Evolutionary conservation across 1,140 invertebrate species (phyloP), one percentile per base, ranked within the genome.

Genomic region (Heliconius nattereri): DNA sequence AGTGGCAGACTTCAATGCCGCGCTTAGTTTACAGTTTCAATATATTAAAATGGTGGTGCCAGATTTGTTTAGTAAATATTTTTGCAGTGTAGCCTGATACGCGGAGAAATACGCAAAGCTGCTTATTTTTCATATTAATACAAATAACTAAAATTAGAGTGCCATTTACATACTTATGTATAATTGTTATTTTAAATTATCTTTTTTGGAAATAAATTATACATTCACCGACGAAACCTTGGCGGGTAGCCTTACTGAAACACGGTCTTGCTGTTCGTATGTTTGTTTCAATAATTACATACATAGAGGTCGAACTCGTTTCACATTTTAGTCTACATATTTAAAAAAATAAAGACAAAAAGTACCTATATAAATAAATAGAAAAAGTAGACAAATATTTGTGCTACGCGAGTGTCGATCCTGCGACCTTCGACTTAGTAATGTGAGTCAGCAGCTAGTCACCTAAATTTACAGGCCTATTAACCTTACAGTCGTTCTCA

Each of bases 191-290:
- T 19, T 45, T 6, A 66, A 13, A 29, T 66, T 60, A 23, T 29
- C 26, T 66, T 26, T 66, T 26, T 66, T 23, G 16, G 8, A 66
- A 66, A 66, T 26, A 29, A 66, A 66, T 66, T 6, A 66, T 13
- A 26, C 60, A 66, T 66, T 66, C 60, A 66, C 60, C 23, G 26
- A 3, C 60, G 60, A 29, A 66, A 66, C 26, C 60, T 66, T 66
- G 60, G 60, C 60, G 26, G 23, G 60, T 60, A 60, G n/a, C 60
- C 60, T 66, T 66, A 66, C 60, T 29, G 60, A 16, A 66, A n/a
- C 60, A 66, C 54, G 54, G 26, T 66, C 9, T 66, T 19, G 13
- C 60, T 66, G 60, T 26, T 29, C 60, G 23, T 66, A n/a, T 57
- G 54, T 66, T 66, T 66, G 26, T 29, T 66, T 66, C 29, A 66